Evolutionary conservation across 1,140 invertebrate genomes (phyloP).

Genomic region (Megalopta genalis): DNA sequence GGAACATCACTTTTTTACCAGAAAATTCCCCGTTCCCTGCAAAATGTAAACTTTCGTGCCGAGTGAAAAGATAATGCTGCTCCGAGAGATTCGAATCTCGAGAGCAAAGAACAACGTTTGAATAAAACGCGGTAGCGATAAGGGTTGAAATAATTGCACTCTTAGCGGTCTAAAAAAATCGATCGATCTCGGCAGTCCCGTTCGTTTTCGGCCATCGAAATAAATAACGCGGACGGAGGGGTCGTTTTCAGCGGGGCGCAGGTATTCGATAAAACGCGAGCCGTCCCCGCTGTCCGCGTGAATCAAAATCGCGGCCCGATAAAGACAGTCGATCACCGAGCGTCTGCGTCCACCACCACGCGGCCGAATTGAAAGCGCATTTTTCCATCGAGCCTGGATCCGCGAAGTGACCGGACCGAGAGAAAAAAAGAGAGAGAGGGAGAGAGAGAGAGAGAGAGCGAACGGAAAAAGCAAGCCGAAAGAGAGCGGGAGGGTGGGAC

Average conservation of each 20-base stretch:
- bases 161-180: too few relatives aligned
- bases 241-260: background rate
- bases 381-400: conserved; percentile 11
- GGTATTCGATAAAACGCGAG: conserved; percentile 21
- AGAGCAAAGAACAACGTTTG: too few relatives aligned
- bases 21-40: too few relatives aligned
- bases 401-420: background rate
- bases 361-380: conserved; percentile 35
- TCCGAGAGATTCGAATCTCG: too few relatives aligned
- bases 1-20: too few relatives aligned
- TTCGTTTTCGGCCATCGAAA: too few relatives aligned
- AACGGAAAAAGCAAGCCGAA: background rate
- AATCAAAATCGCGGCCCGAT: conserved; percentile 45
- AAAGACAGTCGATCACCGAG: conserved; percentile 46
- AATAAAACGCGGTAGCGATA: too few relatives aligned
- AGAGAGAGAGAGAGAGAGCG: background rate
- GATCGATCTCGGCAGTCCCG: too few relatives aligned
- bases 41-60: too few relatives aligned
- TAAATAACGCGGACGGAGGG: background rate
- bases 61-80: too few relatives aligned
- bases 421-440: background rate
- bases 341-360: background rate
- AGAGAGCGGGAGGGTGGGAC: background rate
- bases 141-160: too few relatives aligned
- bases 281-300: conserved; percentile 38